Percentiles rank a stretch among this genome's conserved stretches.
These are phyloP conservation scores for Indicator maculatus DNA, from an alignment of 2,113 vertebrate genomes.

Conservation along the genomic window DNA sequence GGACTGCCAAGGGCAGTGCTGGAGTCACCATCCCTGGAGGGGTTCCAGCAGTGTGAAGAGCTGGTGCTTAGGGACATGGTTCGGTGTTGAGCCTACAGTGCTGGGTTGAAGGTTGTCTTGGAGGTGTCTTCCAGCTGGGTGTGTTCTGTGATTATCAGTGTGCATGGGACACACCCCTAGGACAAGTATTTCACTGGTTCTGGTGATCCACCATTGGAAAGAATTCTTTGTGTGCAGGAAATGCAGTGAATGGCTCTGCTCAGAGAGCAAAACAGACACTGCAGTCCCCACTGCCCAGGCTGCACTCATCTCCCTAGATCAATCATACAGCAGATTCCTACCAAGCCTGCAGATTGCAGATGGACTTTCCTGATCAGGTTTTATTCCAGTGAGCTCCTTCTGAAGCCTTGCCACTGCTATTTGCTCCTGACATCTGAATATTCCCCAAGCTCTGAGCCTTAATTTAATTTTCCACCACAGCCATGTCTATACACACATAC, in stretches of 20 bases:
- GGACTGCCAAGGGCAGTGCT: too few species aligned
- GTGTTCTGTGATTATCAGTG: fast-evolving
- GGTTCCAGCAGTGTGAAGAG: too few species aligned
- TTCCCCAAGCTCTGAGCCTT: background rate
- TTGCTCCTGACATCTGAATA: background rate
- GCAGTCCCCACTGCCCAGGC: background rate
- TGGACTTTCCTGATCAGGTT: background rate
- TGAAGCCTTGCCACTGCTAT: background rate
- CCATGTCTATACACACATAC: background rate
- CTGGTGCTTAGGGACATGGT: too few species aligned
- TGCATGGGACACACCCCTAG: fast-evolving
- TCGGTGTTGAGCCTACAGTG: too few species aligned
- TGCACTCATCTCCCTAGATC: background rate
- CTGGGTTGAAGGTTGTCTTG: too few species aligned
- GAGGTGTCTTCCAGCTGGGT: too few species aligned
- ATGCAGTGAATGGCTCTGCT: background rate
- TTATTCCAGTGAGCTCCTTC: background rate
- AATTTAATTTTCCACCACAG: background rate
- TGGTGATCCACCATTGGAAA: fast-evolving
- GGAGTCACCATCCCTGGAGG: too few species aligned
- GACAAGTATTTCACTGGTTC: background rate
- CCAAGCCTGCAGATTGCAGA: background rate
- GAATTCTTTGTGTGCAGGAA: background rate
- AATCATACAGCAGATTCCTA: background rate
- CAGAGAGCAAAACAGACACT: background rate